These are phyloP conservation scores for Bubalus kerabau DNA, from an alignment of 2,113 vertebrate genomes.

Conservation along the genomic window DNA sequence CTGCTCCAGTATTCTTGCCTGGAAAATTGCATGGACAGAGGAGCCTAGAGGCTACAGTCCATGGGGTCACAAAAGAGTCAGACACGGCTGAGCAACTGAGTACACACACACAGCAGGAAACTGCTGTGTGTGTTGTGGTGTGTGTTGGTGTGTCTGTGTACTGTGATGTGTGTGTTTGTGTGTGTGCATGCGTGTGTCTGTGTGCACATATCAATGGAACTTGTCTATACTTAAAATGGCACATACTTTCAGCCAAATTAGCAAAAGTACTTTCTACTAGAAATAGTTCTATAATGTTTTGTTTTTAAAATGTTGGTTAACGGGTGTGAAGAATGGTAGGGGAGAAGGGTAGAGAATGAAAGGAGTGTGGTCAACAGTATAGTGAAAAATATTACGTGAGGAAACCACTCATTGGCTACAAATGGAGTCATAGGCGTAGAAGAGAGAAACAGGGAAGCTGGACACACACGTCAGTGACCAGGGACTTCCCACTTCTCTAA, in stretches of 20 bases:
- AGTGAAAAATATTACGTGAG: not conserved
- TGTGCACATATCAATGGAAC: not conserved
- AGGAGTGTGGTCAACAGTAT: not conserved
- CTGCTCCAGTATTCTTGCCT: not conserved
- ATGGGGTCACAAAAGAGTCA: not conserved
- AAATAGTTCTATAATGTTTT: not conserved
- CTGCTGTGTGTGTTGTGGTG: not conserved
- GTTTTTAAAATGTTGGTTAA: not conserved
- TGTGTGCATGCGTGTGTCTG: not conserved
- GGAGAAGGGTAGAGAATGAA: not conserved
- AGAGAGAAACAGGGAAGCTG: not conserved
- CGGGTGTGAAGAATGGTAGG: not conserved
- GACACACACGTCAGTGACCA: fast-evolving
- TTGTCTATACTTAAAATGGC: not conserved
- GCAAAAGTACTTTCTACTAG: not conserved
- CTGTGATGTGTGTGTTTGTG: not conserved
- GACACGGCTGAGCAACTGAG: not conserved
- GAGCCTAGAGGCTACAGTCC: not conserved
- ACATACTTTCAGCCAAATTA: not conserved
- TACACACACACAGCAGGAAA: not conserved
- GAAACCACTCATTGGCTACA: not conserved
- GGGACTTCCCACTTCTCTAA: not conserved
- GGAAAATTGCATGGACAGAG: not conserved
- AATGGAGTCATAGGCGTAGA: fast-evolving
- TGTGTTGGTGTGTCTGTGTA: not conserved